These are phyloP conservation scores for Bothrops jararaca DNA, from an alignment of 2,113 vertebrate species.

Conservation along the genomic window DNA sequence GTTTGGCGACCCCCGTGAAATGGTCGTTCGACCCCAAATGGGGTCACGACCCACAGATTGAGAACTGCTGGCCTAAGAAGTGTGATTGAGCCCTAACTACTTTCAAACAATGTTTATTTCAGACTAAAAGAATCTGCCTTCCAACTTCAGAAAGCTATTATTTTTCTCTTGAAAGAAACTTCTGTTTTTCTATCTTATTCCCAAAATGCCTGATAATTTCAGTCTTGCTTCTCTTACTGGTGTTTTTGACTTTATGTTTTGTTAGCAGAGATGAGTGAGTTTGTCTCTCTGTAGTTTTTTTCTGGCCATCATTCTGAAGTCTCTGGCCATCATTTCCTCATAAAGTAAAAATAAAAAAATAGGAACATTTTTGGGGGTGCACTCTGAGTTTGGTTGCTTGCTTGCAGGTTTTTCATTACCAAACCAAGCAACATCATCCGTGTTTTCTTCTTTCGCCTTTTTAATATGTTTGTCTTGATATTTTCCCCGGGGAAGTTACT, in stretches of 20 bases:
- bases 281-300: neutral
- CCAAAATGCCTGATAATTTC: neutral
- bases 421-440: neutral
- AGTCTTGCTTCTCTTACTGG: neutral
- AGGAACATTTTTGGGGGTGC: neutral
- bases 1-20: too few relatives aligned
- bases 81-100: neutral
- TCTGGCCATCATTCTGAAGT: neutral
- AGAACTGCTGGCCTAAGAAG: neutral
- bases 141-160: neutral
- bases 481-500: neutral
- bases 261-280: neutral
- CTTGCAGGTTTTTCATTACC: neutral
- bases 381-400: neutral
- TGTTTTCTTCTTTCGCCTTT: neutral
- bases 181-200: neutral
- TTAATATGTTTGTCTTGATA: neutral
- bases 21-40: too few relatives aligned
- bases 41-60: too few relatives aligned
- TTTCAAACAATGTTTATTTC: neutral
- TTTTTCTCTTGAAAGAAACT: neutral
- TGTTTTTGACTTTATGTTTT: neutral
- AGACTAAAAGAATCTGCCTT: neutral
- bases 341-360: neutral
- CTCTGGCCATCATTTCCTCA: neutral